Evolutionary conservation across 2,888 invertebrate genomes (phyloP).

Genomic region (Pediacus dermestoides): DNA sequence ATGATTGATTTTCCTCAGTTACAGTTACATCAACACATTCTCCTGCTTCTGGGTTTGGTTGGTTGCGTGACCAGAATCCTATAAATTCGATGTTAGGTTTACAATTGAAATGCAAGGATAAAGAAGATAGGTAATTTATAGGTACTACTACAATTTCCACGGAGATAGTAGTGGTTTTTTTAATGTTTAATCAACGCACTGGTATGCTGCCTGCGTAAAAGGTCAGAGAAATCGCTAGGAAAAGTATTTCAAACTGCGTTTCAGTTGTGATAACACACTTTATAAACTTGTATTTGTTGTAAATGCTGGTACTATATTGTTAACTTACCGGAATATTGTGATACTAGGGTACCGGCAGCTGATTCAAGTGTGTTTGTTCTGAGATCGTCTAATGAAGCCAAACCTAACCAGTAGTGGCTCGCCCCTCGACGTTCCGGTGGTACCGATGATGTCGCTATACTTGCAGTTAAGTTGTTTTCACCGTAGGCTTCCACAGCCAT

Average conservation of each 20-base stretch:
- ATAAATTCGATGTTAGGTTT: background rate
- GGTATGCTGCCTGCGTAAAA: conserved; percentile 9
- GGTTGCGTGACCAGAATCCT: conserved; percentile 87
- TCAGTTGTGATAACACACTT: conserved; percentile 6
- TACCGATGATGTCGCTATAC: conserved; percentile 64
- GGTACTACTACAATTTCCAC: too few species aligned
- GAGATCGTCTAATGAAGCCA: conserved; percentile 86
- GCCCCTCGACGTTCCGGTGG: conserved; percentile 63
- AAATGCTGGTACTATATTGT: conserved; percentile 4
- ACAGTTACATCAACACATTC: conserved; percentile 83
- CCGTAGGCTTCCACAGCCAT: conserved; percentile 86
- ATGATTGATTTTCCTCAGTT: conserved; percentile 75
- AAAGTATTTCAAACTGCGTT: conserved; percentile 6
- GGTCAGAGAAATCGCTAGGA: conserved; percentile 15
- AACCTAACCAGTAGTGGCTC: conserved; percentile 84
- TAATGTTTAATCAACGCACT: too few species aligned
- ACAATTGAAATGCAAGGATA: background rate
- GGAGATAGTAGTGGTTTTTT: too few species aligned
- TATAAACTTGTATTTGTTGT: conserved; percentile 1
- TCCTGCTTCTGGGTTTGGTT: conserved; percentile 83
- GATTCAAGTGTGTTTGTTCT: conserved; percentile 93
- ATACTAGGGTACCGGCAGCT: conserved; percentile 83
- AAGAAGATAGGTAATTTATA: too few species aligned
- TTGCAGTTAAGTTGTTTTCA: conserved; percentile 88
- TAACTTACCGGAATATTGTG: conserved; percentile 78